Percentiles rank a stretch among this genome's conserved stretches.
These are phyloP conservation scores for Arenaria interpres DNA, from an alignment of 2,113 vertebrate genomes.

Conservation along the genomic window DNA sequence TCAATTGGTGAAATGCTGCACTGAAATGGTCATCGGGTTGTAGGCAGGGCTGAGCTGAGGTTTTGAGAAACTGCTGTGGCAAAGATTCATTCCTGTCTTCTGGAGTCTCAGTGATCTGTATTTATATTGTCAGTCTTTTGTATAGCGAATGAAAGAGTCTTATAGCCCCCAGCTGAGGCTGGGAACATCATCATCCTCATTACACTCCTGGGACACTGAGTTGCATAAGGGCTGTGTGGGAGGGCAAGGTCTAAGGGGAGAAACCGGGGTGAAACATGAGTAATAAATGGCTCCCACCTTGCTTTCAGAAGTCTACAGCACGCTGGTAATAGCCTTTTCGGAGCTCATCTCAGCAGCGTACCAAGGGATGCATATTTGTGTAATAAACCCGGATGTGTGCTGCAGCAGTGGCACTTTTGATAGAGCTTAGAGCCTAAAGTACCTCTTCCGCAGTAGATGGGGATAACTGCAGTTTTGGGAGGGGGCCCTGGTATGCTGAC, in stretches of 20 bases:
- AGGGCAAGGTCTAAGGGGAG: neutral
- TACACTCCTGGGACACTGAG: neutral
- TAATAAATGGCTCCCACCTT: neutral
- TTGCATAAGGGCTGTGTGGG: accelerated
- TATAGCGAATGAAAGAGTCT: neutral
- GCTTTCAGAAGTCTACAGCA: neutral
- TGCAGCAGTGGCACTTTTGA: neutral
- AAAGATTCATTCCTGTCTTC: neutral
- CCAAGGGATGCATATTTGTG: neutral
- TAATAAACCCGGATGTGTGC: neutral
- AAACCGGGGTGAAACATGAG: neutral
- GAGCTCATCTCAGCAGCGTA: accelerated
- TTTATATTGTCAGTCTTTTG: neutral
- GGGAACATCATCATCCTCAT: neutral
- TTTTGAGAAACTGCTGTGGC: neutral
- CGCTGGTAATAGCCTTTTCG: neutral
- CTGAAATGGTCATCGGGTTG: neutral
- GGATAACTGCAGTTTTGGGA: neutral
- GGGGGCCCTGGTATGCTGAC: neutral
- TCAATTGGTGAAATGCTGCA: neutral
- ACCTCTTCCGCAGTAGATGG: neutral
- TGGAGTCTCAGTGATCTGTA: neutral
- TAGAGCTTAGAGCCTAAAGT: neutral
- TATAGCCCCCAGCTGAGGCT: neutral
- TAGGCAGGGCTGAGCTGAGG: neutral